These are phyloP conservation scores for Stomatorhinus walkeri DNA, from an alignment of 2,797 vertebrate species.

Conservation along the genomic window DNA sequence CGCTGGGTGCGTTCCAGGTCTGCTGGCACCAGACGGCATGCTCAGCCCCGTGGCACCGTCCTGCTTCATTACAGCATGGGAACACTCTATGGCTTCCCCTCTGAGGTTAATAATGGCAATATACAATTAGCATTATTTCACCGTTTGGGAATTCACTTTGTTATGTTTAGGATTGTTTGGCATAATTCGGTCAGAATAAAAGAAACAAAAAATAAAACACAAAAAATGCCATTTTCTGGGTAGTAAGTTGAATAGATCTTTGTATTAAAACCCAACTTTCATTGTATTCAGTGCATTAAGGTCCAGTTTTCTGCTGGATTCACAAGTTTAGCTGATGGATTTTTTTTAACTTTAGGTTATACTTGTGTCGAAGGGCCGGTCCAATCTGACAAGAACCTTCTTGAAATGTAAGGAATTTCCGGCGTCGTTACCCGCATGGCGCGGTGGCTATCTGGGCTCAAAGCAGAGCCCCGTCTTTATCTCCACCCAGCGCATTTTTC, in stretches of 20 bases:
- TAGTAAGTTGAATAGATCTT: neutral
- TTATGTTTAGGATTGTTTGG: neutral
- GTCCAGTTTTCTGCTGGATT: neutral
- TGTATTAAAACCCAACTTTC: neutral
- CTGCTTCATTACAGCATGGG: conserved; percentile 35
- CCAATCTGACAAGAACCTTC: conserved; percentile 36
- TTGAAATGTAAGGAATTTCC: conserved; percentile 38
- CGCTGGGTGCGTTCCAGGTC: conserved; percentile 59
- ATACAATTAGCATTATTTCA: conserved; percentile 5
- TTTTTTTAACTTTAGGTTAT: neutral
- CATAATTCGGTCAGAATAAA: neutral
- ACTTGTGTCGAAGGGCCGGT: neutral
- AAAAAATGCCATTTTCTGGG: neutral
- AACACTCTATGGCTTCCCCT: conserved; percentile 16
- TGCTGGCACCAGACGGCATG: conserved; percentile 52
- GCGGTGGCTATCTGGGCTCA: conserved; percentile 37
- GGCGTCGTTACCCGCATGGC: conserved; percentile 28
- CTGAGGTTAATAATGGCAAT: neutral
- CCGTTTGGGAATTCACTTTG: neutral
- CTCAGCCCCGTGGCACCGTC: conserved; percentile 45
- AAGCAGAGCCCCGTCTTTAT: conserved; percentile 25
- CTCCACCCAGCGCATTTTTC: conserved; percentile 36
- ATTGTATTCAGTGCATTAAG: neutral
- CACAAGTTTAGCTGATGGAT: neutral
- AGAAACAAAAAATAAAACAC: neutral